These are phyloP conservation scores for Hippolais icterina DNA, from an alignment of 2,113 vertebrate species.

Conservation along the genomic window DNA sequence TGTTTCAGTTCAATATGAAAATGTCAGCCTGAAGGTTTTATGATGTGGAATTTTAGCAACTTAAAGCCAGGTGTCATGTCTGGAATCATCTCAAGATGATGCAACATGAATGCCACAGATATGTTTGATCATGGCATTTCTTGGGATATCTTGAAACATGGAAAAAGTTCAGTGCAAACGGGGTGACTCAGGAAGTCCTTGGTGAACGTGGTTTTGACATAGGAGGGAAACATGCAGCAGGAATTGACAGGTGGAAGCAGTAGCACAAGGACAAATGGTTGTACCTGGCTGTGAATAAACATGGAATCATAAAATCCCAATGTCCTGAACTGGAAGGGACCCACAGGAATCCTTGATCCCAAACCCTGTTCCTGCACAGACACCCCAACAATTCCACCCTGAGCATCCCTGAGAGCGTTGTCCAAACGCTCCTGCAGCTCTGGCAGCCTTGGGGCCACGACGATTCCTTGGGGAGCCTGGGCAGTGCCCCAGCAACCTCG, in stretches of 20 bases:
- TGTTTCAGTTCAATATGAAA: neutral
- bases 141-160: neutral
- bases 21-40: neutral
- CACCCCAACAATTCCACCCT: neutral
- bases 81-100: fast-evolving
- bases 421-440: neutral
- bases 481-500: neutral
- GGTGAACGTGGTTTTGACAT: fast-evolving
- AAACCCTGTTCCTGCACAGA: fast-evolving
- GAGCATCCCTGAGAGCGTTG: neutral
- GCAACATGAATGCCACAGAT: neutral
- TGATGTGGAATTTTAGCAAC: fast-evolving
- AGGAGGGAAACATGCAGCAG: fast-evolving
- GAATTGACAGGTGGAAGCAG: neutral
- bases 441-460: neutral
- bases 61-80: fast-evolving
- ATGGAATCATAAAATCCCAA: neutral
- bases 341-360: fast-evolving
- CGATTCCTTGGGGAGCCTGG: neutral
- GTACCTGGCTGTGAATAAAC: neutral
- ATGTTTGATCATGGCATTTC: neutral
- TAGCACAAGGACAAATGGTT: neutral
- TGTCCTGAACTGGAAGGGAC: neutral
- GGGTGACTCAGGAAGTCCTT: neutral
- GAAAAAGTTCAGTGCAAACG: neutral